These are phyloP conservation scores for Macrophya alboannulata DNA, from an alignment of 2,888 invertebrate genomes.

Conservation along the genomic window DNA sequence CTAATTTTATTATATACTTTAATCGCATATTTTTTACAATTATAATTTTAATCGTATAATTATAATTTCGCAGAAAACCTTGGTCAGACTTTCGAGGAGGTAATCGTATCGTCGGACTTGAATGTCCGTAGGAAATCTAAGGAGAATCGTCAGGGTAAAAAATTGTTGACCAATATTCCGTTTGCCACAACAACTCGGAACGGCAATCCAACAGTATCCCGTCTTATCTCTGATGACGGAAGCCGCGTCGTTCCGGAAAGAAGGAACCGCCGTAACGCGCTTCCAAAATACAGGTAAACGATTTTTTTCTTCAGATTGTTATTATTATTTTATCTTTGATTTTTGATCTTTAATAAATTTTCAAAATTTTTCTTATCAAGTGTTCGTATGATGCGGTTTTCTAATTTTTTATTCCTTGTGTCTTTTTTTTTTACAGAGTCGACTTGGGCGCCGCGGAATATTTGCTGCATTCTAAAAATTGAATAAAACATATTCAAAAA, in stretches of 20 bases:
- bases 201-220: constrained; percentile 74
- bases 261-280: constrained; percentile 71
- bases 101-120: constrained; percentile 78
- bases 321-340: background rate
- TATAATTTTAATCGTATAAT: too few species aligned
- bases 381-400: background rate
- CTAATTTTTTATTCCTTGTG: constrained; percentile 34
- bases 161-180: constrained; percentile 76
- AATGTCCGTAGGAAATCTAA: constrained; percentile 77
- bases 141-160: constrained; percentile 77
- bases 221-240: constrained; percentile 73
- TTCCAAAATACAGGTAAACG: constrained; percentile 69
- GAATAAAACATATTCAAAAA: constrained; percentile 64
- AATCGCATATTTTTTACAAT: too few species aligned
- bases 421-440: constrained; percentile 65
- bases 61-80: constrained; percentile 67
- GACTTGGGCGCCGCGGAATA: constrained; percentile 71
- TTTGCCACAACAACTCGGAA: constrained; percentile 74
- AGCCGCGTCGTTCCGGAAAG: constrained; percentile 71
- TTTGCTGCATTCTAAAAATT: constrained; percentile 74
- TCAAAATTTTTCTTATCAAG: background rate
- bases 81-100: constrained; percentile 80
- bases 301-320: too few species aligned
- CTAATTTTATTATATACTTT: too few species aligned
- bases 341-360: background rate